phyloP scores from a whole-genome alignment of 2,113 vertebrate species.

The Rhea pennata region DNA sequence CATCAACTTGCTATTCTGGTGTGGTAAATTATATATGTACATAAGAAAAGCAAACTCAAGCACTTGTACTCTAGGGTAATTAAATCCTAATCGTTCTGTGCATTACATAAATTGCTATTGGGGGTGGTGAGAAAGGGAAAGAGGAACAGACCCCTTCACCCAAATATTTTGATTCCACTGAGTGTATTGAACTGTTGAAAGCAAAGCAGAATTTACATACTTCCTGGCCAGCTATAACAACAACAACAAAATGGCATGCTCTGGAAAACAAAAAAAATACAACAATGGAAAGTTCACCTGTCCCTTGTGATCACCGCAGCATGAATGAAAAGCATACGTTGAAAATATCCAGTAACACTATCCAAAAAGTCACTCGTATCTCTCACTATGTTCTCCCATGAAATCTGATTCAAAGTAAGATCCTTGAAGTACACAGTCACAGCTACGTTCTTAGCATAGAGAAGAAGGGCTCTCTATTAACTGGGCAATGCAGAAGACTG shows the following conservation, averaged over 20 bases:
- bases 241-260: not conserved
- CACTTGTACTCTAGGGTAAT: not conserved
- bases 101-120: not conserved
- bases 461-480: not conserved
- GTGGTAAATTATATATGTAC: not conserved
- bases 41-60: not conserved
- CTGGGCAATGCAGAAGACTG: not conserved
- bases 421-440: not conserved
- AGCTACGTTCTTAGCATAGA: not conserved
- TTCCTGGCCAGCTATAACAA: not conserved
- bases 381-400: not conserved
- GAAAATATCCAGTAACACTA: not conserved
- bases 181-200: not conserved
- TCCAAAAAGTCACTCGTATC: not conserved
- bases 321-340: not conserved
- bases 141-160: not conserved
- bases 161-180: rapidly evolving
- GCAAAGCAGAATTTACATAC: not conserved
- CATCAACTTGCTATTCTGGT: not conserved
- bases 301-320: not conserved
- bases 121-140: rapidly evolving
- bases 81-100: not conserved
- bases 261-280: not conserved
- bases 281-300: not conserved
- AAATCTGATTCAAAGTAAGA: not conserved